phyloP scores from a whole-genome alignment of 92 coral and sea anemone genomes.

The Palythoa caribaeorum region DNA sequence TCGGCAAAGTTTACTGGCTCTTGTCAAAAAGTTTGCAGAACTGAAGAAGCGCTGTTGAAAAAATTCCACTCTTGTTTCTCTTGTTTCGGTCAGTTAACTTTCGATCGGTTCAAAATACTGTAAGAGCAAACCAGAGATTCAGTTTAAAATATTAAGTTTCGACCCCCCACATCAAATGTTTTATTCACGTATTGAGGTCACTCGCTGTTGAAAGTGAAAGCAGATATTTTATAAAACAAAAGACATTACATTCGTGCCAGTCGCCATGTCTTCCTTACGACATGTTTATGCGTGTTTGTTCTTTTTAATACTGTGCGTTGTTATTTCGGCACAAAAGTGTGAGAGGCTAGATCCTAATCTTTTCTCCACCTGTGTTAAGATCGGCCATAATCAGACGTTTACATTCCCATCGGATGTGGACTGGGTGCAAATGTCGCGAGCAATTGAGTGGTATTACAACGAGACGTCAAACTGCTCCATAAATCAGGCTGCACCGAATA shows the following conservation, averaged over 20 bases:
- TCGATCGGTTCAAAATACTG: too few species aligned
- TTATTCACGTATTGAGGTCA: neutral
- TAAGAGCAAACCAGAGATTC: too few species aligned
- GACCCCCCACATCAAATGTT: neutral
- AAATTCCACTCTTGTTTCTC: too few species aligned
- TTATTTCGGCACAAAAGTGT: conserved; percentile 20
- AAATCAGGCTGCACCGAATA: neutral
- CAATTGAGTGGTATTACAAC: neutral
- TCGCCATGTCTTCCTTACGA: conserved; percentile 14
- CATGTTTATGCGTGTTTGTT: neutral
- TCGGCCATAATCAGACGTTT: conserved; percentile 42
- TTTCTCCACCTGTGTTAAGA: conserved; percentile 26
- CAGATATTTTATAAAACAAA: neutral
- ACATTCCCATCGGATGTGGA: conserved; percentile 30
- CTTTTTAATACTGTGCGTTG: neutral
- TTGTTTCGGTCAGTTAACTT: too few species aligned
- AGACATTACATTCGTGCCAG: neutral
- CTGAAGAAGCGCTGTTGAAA: too few species aligned
- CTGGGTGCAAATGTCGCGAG: neutral
- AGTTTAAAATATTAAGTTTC: neutral
- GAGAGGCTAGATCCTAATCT: conserved; percentile 25
- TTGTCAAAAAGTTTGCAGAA: too few species aligned
- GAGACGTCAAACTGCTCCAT: conserved; percentile 22
- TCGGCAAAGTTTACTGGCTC: too few species aligned
- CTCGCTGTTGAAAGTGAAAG: neutral